Evolutionary conservation across 2,888 invertebrate genomes (phyloP).

Genomic region (Chrysolina americana): DNA sequence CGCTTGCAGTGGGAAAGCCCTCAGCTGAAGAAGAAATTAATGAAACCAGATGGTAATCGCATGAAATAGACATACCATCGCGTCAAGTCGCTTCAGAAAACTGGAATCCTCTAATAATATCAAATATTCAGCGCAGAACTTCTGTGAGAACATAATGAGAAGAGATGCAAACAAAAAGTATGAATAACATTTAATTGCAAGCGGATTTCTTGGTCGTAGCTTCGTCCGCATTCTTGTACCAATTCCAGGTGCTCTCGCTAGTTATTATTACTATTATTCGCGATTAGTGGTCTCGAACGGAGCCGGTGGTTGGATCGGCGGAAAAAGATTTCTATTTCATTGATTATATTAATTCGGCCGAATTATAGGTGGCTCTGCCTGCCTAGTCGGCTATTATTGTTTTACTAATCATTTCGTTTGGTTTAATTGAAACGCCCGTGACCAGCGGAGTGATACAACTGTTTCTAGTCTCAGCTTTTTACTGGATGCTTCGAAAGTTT

Average conservation of each 20-base stretch:
- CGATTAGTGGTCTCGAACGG: constrained; percentile 38
- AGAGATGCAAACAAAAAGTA: constrained; percentile 7
- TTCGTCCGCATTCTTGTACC: constrained; percentile 48
- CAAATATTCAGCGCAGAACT: constrained; percentile 38
- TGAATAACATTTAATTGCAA: constrained; percentile 34
- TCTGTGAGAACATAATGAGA: constrained; percentile 42
- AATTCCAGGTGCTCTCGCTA: constrained; percentile 49
- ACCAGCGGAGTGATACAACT: not conserved
- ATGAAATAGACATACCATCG: constrained; percentile 39
- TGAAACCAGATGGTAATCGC: constrained; percentile 42
- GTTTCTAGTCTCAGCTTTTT: constrained; percentile 3
- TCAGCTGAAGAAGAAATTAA: constrained; percentile 38
- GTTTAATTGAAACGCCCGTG: constrained; percentile 11
- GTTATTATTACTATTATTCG: constrained; percentile 49
- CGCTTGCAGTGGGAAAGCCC: constrained; percentile 34
- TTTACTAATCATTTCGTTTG: constrained; percentile 21
- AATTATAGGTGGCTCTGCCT: constrained; percentile 3
- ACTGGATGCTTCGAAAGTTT: constrained; percentile 1
- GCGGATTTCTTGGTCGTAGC: constrained; percentile 38
- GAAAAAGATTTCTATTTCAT: constrained; percentile 43
- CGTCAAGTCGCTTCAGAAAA: constrained; percentile 34
- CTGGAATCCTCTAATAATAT: constrained; percentile 43
- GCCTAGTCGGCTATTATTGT: constrained; percentile 5
- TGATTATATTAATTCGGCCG: constrained; percentile 31
- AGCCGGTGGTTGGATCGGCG: constrained; percentile 24